Evolutionary conservation across 2,797 vertebrate species (phyloP).

Genomic region (Ctenochaetus hawaiiensis): DNA sequence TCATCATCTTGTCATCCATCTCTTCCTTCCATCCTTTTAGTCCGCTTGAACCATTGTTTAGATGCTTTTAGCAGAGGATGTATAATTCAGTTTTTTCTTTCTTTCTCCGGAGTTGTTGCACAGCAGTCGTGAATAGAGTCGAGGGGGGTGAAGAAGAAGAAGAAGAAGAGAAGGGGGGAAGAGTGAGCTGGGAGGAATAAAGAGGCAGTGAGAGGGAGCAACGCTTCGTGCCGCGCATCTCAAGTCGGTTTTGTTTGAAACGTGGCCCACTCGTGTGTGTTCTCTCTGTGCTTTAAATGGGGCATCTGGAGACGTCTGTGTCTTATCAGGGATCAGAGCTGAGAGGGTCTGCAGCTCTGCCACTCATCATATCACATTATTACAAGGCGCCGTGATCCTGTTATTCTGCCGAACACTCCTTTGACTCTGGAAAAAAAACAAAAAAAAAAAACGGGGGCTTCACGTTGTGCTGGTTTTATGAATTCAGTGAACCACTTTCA

Average conservation of each 20-base stretch:
- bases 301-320: conserved; percentile 9
- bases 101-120: conserved; percentile 53
- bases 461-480: neutral
- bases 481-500: neutral
- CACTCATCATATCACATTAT: neutral
- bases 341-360: neutral
- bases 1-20: conserved; percentile 55
- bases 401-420: neutral
- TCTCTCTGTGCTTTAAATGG: conserved; percentile 17
- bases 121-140: conserved; percentile 57
- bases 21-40: conserved; percentile 26
- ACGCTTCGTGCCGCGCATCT: conserved; percentile 79
- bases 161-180: conserved; percentile 19
- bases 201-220: conserved; percentile 60
- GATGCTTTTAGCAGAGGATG: conserved; percentile 62
- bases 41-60: conserved; percentile 57
- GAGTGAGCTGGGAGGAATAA: conserved; percentile 36
- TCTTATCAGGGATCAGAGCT: conserved; percentile 13
- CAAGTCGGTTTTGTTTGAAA: conserved; percentile 78
- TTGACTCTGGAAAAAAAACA: neutral
- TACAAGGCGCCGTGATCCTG: neutral
- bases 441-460: neutral
- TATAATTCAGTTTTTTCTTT: conserved; percentile 64
- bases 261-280: conserved; percentile 52
- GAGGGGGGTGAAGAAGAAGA: too few species aligned